Base-by-base conservation (phyloP, 2,888 invertebrate species). In the Cheilosia variabilis region DNA sequence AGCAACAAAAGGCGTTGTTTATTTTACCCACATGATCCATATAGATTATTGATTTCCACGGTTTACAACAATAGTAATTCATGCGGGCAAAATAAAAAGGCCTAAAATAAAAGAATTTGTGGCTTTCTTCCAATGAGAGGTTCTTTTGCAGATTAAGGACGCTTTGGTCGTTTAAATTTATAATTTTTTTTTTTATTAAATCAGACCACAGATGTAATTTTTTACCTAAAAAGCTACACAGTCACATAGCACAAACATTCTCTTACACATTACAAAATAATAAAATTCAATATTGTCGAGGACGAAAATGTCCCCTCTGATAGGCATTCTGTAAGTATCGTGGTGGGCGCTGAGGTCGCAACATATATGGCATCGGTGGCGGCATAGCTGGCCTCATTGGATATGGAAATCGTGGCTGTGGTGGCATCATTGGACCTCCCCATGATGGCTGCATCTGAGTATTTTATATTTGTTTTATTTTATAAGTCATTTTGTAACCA, bases 321-420 rank as follows among this genome's bases (percentile, higher is more conserved):
- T 43, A 86, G 1, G 50, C 41, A 71, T 80, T 76, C 17, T 60
- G 63, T 13, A 37, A 19, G 57, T 52, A 80, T 27, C 80, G 45
- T 31, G 72, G 62, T 1, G 80, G 76, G 5, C 55, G 80, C 22
- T 58, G 77, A 10, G 41, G 76, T 37, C 80, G 60, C 19, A 76
- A 72, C 17, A 86, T 52, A 34, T 66, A 86, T 10, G 71, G 57
- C n/a, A 76, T 43, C 50, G 71, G 50, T 15, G 50, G 24, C 7
- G 83, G 79, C 10, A 83, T 2, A 0, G 71, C 31, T 10, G 79
- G 87, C 22, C 81, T 19, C 63, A 87, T 47, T 17, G 71, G 17
- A 68, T 53, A 83, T 1, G 87, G 83, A 65, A 76, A 87, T 37
- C 87, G 71, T 22, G 79, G 52, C 34, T 27, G 78, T 4, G 71